Conservation (phyloP, 2,888 invertebrate species). For the Diaphora mendica region DNA sequence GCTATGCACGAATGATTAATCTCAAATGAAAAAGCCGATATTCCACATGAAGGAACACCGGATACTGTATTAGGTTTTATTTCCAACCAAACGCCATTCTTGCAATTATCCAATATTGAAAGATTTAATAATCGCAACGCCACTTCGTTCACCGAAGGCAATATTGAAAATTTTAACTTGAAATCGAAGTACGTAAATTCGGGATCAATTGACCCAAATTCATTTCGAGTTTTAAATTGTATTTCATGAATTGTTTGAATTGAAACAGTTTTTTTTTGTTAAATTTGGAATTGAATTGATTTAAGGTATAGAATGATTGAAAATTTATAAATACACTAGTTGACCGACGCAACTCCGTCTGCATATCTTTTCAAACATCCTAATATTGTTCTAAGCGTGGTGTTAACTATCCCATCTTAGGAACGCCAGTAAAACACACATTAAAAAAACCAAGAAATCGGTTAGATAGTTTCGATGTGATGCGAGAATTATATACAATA, state of each 20-base stretch:
- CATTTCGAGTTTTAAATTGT: slow-evolving; percentile 7
- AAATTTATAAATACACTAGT: too few species aligned
- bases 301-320: background rate
- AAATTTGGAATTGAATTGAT: background rate
- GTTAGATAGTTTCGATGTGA: too few species aligned
- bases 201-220: slow-evolving; percentile 10
- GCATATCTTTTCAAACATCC: too few species aligned
- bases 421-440: too few species aligned
- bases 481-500: too few species aligned
- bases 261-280: background rate
- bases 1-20: slow-evolving; percentile 18
- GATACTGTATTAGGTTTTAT: slow-evolving; percentile 30
- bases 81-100: slow-evolving; percentile 15
- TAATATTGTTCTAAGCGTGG: too few species aligned
- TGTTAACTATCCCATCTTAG: too few species aligned
- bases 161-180: slow-evolving; percentile 24
- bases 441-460: too few species aligned
- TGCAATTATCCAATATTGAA: slow-evolving; percentile 35
- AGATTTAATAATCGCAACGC: slow-evolving; percentile 28
- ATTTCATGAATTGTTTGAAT: slow-evolving; percentile 7
- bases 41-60: slow-evolving; percentile 29
- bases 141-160: slow-evolving; percentile 7
- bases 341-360: too few species aligned
- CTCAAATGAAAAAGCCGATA: slow-evolving; percentile 22
- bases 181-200: slow-evolving; percentile 5